Evolutionary conservation across 2,113 vertebrate genomes (phyloP).

Genomic region (Tragelaphus imberbis): DNA sequence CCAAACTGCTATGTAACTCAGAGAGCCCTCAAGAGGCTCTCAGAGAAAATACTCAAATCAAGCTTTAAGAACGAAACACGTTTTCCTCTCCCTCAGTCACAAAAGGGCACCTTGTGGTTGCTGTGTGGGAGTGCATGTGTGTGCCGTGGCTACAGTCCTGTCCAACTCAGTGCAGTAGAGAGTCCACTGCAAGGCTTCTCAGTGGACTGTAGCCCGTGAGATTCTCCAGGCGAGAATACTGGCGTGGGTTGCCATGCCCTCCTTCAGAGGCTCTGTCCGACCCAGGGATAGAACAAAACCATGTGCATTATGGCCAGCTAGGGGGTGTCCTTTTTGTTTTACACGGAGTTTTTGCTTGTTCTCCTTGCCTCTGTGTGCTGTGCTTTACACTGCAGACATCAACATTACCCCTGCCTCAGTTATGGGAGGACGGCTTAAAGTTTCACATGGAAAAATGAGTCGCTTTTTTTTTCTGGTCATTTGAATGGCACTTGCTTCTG

Average conservation of each 20-base stretch:
- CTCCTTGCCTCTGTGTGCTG: background rate
- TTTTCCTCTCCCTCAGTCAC: background rate
- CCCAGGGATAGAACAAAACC: background rate
- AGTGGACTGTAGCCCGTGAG: fast-evolving
- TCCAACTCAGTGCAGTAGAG: fast-evolving
- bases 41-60: background rate
- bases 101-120: background rate
- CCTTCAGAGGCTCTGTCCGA: background rate
- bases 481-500: background rate
- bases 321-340: background rate
- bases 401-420: background rate
- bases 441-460: background rate
- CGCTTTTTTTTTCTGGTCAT: background rate
- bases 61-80: background rate
- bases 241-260: background rate
- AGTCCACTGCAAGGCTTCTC: background rate
- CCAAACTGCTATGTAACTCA: background rate
- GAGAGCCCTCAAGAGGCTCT: background rate
- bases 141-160: fast-evolving
- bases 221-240: fast-evolving
- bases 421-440: background rate
- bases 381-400: background rate
- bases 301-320: background rate
- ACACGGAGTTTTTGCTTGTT: background rate
- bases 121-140: background rate